phyloP scores from a whole-genome alignment of 2,888 invertebrate genomes.

The Unio pictorum region DNA sequence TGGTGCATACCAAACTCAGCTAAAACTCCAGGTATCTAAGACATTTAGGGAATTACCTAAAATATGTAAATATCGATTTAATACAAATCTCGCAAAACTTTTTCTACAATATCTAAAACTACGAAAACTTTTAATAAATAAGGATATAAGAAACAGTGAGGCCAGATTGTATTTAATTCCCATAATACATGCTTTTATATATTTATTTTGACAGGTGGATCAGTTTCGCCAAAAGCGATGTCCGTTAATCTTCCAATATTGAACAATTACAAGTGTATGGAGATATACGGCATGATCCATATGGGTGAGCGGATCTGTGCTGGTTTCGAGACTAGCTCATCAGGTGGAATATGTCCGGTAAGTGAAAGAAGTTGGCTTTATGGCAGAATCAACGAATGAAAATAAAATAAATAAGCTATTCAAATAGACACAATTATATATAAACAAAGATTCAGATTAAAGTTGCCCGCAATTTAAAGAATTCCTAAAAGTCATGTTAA shows the following conservation, averaged over 20 bases:
- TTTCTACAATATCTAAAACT: not conserved
- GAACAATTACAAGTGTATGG: constrained; percentile 3
- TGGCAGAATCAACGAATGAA: too few species aligned
- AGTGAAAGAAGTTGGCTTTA: constrained; percentile 3
- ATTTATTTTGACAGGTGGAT: constrained; percentile 10
- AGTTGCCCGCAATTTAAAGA: too few species aligned
- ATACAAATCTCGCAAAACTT: not conserved
- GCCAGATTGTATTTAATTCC: too few species aligned
- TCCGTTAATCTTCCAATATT: constrained; percentile 17
- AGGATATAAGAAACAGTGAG: too few species aligned
- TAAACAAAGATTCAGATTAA: too few species aligned
- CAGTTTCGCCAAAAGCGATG: constrained; percentile 8
- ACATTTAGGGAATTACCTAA: not conserved
- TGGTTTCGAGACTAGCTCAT: constrained; percentile 32
- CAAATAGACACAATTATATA: too few species aligned
- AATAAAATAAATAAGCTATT: too few species aligned
- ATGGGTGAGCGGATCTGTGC: constrained; percentile 49
- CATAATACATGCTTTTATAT: too few species aligned
- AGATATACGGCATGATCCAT: constrained; percentile 19
- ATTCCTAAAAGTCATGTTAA: too few species aligned
- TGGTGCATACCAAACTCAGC: too few species aligned
- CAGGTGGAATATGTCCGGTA: constrained; percentile 51
- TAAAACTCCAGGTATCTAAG: too few species aligned
- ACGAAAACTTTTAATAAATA: too few species aligned
- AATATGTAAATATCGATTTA: not conserved